A percentile compares a stretch with the other conserved stretches of the same genome.
Conservation (phyloP, 2,888 invertebrate genomes). For the Encarsia formosa region DNA sequence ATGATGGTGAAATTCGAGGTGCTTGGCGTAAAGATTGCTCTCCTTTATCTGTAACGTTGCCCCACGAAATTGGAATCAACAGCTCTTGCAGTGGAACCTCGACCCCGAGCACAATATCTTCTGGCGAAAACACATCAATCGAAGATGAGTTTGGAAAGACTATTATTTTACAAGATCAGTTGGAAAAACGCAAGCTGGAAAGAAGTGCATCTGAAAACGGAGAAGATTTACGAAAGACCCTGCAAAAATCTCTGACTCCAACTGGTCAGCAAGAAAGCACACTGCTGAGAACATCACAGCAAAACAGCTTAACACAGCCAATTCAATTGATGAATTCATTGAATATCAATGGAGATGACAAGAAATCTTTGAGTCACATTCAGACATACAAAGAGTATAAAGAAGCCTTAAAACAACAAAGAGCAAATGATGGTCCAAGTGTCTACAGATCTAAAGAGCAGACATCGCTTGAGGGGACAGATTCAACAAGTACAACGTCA, state of each 20-base stretch:
- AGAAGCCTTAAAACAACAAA: constrained; percentile 81
- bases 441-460: constrained; percentile 69
- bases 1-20: constrained; percentile 41
- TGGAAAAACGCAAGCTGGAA: constrained; percentile 46
- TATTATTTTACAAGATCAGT: constrained; percentile 40
- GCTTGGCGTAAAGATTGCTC: constrained; percentile 47
- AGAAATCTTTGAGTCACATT: constrained; percentile 64
- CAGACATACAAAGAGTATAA: constrained; percentile 86
- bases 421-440: constrained; percentile 68
- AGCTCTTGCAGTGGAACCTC: constrained; percentile 50
- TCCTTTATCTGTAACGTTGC: constrained; percentile 33
- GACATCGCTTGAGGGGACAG: constrained; percentile 51
- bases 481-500: constrained; percentile 31
- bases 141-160: constrained; percentile 49
- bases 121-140: constrained; percentile 48
- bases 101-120: constrained; percentile 53
- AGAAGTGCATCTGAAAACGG: constrained; percentile 48
- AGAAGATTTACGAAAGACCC: constrained; percentile 40
- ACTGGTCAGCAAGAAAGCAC: constrained; percentile 45
- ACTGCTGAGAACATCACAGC: constrained; percentile 34
- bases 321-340: constrained; percentile 34
- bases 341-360: constrained; percentile 61
- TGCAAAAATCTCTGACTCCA: constrained; percentile 41
- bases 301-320: constrained; percentile 35
- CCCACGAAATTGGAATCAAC: constrained; percentile 41